Evolutionary conservation across 2,888 invertebrate genomes (phyloP), one percentile per base, ranked within the genome.

Genomic region (Cerastis leucographa): DNA sequence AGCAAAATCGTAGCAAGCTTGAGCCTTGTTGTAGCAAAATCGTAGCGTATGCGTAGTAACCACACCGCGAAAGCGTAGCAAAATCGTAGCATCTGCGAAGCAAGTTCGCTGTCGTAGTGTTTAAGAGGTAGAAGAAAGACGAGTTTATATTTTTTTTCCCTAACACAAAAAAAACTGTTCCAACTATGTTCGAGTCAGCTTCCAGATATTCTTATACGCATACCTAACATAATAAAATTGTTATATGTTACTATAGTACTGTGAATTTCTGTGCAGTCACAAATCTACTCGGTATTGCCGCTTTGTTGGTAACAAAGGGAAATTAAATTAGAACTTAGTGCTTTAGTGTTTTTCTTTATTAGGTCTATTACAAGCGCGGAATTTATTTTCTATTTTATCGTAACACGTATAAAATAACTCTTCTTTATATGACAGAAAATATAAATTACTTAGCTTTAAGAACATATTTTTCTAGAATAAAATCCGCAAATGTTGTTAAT

Each of bases 251-350:
- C 65, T 73, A 44, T 61, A 62, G 40, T 54, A 72, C 44, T 44
- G 29, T n/a, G 51, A 25, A 56, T 78, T 78, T 66, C 78, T 66
- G 66, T 83, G 66, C 56, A 64, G 42, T 74, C 59, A 84, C 80
- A 84, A 84, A 80, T 81, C 65, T 80, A 65, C 69, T 54, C 44
- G 9, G 40, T 71, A 35, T 64, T 64, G 54, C 66, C 59, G 68
- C 40, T 79, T 84, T 71, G 81, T 65, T 66, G 74, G 61, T 64
- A 80, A 74, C 74, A 81, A 69, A 84, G 80, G 35, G 54, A 84
- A 62, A 84, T 80, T 74, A 84, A 81, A 84, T 84, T 84, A 66
- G 61, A 73, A 74, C 69, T 61, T 83, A 68, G 66, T 54, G 29
- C 51, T 76, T 51, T 59, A 59, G 29, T 65, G 61, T 65, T 80